phyloP scores from a whole-genome alignment of 37 sponge, comb jelly and placozoan species.

The Chondrilla cf. caribensis region DNA sequence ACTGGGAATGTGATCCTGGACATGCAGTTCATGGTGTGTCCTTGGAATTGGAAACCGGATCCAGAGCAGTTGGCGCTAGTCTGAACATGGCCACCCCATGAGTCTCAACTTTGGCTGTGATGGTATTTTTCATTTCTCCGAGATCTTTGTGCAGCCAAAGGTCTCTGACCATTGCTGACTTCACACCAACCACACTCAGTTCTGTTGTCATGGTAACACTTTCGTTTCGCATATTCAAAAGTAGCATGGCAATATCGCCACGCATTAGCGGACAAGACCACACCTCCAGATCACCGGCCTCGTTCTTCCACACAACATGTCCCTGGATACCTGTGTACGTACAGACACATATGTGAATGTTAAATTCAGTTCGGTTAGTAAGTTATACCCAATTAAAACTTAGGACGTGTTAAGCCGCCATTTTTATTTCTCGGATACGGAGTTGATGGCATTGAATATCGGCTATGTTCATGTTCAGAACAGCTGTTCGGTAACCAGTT shows the following conservation, averaged over 20 bases:
- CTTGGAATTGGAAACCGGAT: too few relatives aligned
- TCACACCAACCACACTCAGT: slow-evolving; percentile 43
- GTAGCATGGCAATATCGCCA: slow-evolving; percentile 44
- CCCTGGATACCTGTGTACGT: slow-evolving; percentile 79
- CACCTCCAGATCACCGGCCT: slow-evolving; percentile 47
- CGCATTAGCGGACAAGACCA: slow-evolving; percentile 63
- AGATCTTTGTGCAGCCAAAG: slow-evolving; percentile 65
- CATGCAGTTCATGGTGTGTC: too few relatives aligned
- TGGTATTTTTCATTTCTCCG: slow-evolving; percentile 34
- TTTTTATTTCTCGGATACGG: too few relatives aligned
- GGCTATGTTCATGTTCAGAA: too few relatives aligned
- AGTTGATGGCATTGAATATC: too few relatives aligned
- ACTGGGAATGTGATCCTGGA: too few relatives aligned
- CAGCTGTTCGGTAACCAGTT: too few relatives aligned
- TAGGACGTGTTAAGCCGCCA: too few relatives aligned
- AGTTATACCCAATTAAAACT: too few relatives aligned
- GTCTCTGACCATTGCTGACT: slow-evolving; percentile 49
- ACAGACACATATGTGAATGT: too few relatives aligned
- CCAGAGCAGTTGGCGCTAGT: too few relatives aligned
- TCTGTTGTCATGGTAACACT: slow-evolving; percentile 33
- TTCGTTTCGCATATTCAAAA: slow-evolving; percentile 50
- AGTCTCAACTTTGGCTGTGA: slow-evolving; percentile 46
- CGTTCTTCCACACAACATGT: slow-evolving; percentile 26
- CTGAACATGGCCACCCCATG: slow-evolving; percentile 74
- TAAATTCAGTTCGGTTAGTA: too few relatives aligned